Conservation (phyloP, 2,888 invertebrate genomes). For the Eristalis tenax region DNA sequence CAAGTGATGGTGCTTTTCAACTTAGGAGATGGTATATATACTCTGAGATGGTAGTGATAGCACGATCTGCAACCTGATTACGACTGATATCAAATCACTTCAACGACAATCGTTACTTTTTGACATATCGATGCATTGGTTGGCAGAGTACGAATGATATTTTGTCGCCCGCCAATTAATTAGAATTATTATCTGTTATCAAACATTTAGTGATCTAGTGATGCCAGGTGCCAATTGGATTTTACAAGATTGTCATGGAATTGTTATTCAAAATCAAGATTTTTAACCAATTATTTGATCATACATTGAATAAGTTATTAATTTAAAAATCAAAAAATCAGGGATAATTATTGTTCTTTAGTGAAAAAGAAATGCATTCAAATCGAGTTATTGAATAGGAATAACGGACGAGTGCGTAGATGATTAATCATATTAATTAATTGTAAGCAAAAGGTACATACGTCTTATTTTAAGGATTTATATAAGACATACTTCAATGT, state of each 20-base stretch:
- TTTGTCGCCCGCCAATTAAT: slow-evolving; percentile 19
- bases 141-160: neutral
- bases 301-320: no score
- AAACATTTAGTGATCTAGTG: neutral
- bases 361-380: no score
- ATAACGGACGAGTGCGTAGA: no score
- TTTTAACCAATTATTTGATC: no score
- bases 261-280: neutral
- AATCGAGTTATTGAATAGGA: no score
- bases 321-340: no score
- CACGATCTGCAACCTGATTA: slow-evolving; percentile 23
- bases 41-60: neutral
- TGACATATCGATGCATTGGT: neutral
- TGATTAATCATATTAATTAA: no score
- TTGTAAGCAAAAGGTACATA: no score
- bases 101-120: slow-evolving; percentile 2
- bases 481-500: no score
- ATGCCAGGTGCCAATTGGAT: neutral
- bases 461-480: no score
- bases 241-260: neutral
- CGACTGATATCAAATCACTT: slow-evolving; percentile 30
- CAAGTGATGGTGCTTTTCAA: slow-evolving; percentile 15
- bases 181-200: slow-evolving; percentile 10
- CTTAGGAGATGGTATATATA: slow-evolving; percentile 29
- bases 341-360: no score